Conservation (phyloP, 2,888 invertebrate species). For the Mesodorylaimus sp. region DNA sequence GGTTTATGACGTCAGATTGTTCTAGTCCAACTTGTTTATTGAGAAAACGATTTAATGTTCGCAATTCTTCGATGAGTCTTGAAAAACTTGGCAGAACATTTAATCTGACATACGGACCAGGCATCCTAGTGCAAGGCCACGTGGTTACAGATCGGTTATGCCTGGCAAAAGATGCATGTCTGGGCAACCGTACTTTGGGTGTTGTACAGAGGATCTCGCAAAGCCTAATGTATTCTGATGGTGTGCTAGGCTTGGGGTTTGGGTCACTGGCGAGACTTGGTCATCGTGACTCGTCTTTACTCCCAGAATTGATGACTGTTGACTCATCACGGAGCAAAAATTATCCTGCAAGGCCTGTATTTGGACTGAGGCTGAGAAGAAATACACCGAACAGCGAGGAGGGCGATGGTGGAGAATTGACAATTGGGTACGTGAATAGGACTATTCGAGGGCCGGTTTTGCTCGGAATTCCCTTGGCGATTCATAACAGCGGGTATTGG, state of each 20-base stretch:
- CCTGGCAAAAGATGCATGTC: neutral
- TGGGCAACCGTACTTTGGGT: neutral
- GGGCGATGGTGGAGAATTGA: neutral
- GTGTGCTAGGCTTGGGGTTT: neutral
- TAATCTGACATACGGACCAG: constrained; percentile 1
- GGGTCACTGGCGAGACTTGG: neutral
- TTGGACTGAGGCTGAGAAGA: neutral
- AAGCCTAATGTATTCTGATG: neutral
- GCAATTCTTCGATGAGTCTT: neutral
- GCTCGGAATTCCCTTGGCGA: too few species aligned
- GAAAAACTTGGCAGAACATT: neutral
- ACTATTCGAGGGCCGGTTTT: too few species aligned
- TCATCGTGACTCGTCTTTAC: too few species aligned
- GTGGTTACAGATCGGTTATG: neutral
- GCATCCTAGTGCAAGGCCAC: neutral
- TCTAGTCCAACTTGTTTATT: neutral
- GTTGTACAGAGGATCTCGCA: neutral
- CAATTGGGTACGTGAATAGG: neutral
- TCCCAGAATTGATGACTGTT: too few species aligned
- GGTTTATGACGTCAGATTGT: neutral
- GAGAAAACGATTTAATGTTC: neutral
- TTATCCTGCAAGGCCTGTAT: neutral
- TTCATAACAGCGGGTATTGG: too few species aligned
- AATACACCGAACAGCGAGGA: neutral
- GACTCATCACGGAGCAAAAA: neutral